Conservation (phyloP, 1,140 invertebrate species). For the Drosophila asahinai region DNA sequence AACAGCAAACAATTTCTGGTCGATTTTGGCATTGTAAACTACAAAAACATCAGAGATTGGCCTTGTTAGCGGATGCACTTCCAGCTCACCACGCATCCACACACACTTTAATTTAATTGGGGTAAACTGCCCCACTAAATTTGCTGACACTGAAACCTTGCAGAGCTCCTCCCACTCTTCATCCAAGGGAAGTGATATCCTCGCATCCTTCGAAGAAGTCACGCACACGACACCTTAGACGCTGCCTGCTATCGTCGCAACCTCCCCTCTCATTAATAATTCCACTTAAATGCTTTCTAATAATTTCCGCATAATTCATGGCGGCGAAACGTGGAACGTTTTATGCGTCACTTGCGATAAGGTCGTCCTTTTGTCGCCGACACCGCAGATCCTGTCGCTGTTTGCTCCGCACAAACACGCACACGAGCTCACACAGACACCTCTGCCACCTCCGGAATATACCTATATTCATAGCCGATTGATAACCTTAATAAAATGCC, state of each 20-base stretch:
- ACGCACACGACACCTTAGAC: conserved; percentile 30
- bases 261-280: conserved; percentile 72
- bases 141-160: conserved; percentile 12
- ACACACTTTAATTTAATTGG: conserved; percentile 16
- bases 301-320: conserved; percentile 83
- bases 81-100: background rate
- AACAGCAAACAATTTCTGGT: conserved; percentile 14
- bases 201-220: conserved; percentile 15
- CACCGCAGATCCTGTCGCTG: conserved; percentile 54
- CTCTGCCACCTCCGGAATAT: conserved; percentile 34
- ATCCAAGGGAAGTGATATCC: background rate
- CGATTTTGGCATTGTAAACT: conserved; percentile 32
- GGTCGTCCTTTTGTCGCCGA: conserved; percentile 54
- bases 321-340: conserved; percentile 69
- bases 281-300: conserved; percentile 83
- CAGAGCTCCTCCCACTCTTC: background rate
- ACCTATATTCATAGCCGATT: conserved; percentile 79
- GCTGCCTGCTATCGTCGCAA: background rate
- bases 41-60: conserved; percentile 26
- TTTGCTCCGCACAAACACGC: conserved; percentile 64
- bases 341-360: conserved; percentile 78
- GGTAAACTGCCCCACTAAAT: conserved; percentile 15
- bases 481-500: conserved; percentile 84
- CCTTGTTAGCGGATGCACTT: conserved; percentile 11
- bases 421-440: conserved; percentile 45